Evolutionary conservation across 2,113 vertebrate genomes (phyloP), one percentile per base, ranked within the genome.

Genomic region (Pogonocichla stellata): DNA sequence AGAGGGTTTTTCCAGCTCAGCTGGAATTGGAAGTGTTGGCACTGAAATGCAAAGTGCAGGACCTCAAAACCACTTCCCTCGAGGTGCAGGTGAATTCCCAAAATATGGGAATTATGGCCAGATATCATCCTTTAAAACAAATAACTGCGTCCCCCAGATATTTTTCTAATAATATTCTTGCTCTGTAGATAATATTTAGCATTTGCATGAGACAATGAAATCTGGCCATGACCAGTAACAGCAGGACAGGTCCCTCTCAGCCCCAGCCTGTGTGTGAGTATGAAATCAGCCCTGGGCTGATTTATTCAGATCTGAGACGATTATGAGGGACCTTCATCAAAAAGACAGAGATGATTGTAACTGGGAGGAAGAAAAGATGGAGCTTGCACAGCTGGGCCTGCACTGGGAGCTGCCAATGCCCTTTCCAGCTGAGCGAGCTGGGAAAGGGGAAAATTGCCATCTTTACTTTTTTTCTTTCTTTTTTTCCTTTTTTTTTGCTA

Each of bases 341-440:
- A 25, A 20, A 24, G 90, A 51, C 75, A 19, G 40, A 92, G 60
- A 40, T 65, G 16, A 54, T 82, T 51, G 64, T 31, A 10, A 36
- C 26, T 53, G 40, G n/a, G 82, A 83, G 62, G 90, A 29, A 25
- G 86, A 48, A 25, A 67, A 86, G 84, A 45, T 29, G 10, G 40
- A 7, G 14, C 70, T 83, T 54, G 84, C 84, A 15, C 80, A 90
- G 90, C 92, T 45, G 78, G 86, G 80, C 65, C 43, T 85, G 93
- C 72, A 73, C 87, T 56, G 78, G 72, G 40, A 57, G 65, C 85
- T 86, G 83, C 16, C 19, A 38, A 28, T 54, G 88, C 50, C 67
- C 56, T 69, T 90, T 80, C 45, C 23, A n/a, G 36, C 53, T 25
- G 57, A 60, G 57, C 33, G 71, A 53, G 50, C 51, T 33, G 70